Percentiles rank a stretch among this genome's conserved stretches.
phyloP scores from a whole-genome alignment of 2,797 vertebrate genomes.

The Hephaestus fuliginosus region DNA sequence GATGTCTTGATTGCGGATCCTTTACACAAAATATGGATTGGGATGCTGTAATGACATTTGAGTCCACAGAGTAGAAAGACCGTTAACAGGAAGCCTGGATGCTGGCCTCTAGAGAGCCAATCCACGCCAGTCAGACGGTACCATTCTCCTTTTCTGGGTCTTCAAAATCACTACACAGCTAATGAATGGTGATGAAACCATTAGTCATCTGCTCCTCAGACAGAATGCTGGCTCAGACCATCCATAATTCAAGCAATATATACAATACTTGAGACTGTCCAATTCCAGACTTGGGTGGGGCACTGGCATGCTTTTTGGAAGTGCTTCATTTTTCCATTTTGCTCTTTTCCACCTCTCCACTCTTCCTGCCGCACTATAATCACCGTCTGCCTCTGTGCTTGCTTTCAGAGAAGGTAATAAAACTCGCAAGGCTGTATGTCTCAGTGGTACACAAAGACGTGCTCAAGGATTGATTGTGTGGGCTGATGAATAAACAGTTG shows the following conservation, averaged over 20 bases:
- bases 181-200: constrained; percentile 55
- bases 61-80: constrained; percentile 27
- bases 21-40: constrained; percentile 39
- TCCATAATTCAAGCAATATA: constrained; percentile 57
- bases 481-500: constrained; percentile 75
- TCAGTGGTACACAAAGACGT: constrained; percentile 62
- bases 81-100: constrained; percentile 32
- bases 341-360: constrained; percentile 38
- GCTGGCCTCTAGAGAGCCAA: constrained; percentile 39
- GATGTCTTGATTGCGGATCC: constrained; percentile 9
- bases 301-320: constrained; percentile 39
- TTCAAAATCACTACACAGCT: constrained; percentile 44
- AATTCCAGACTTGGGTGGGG: constrained; percentile 29
- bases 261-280: constrained; percentile 52
- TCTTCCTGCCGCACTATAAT: constrained; percentile 45
- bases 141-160: constrained; percentile 26
- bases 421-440: constrained; percentile 60
- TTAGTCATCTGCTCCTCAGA: constrained; percentile 50
- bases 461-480: constrained; percentile 71
- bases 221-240: constrained; percentile 48
- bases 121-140: constrained; percentile 26
- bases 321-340: constrained; percentile 65
- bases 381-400: constrained; percentile 50
- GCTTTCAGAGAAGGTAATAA: constrained; percentile 69
- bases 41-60: constrained; percentile 55